phyloP scores from a whole-genome alignment of 1,140 invertebrate species.

The Neuroterus valhalla region DNA sequence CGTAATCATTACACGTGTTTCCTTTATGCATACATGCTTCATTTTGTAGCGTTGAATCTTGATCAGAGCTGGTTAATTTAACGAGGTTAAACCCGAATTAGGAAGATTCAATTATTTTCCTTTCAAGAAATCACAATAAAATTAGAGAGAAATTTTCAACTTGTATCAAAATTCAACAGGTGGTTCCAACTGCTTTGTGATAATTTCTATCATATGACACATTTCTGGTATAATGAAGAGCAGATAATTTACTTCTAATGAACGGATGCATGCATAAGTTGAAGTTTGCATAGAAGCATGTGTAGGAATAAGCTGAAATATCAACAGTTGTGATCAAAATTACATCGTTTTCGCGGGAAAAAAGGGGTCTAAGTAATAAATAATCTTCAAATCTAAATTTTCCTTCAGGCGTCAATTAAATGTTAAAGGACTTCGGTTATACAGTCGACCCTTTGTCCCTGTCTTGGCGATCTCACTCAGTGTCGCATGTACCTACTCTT shows the following conservation, averaged over 20 bases:
- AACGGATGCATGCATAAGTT: too few relatives aligned
- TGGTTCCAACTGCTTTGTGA: too few relatives aligned
- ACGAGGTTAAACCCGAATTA: neutral
- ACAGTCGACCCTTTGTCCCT: conserved; percentile 9
- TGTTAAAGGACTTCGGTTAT: conserved; percentile 5
- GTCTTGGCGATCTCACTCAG: conserved; percentile 9
- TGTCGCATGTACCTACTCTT: conserved; percentile 20
- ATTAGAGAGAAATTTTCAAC: too few relatives aligned
- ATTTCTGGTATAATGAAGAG: too few relatives aligned
- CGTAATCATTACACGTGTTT: conserved; percentile 23
- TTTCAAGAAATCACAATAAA: neutral
- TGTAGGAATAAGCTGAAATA: too few relatives aligned
- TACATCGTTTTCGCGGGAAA: too few relatives aligned
- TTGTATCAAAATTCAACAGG: too few relatives aligned
- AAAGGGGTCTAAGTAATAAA: too few relatives aligned
- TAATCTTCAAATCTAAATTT: neutral
- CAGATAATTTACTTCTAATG: too few relatives aligned
- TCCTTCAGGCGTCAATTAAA: conserved; percentile 13
- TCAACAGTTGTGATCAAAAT: too few relatives aligned
- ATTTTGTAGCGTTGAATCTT: neutral
- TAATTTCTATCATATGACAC: too few relatives aligned
- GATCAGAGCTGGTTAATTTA: neutral
- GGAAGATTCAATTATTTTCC: neutral
- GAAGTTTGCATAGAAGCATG: too few relatives aligned
- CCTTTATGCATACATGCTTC: neutral